Evolutionary conservation across 2,888 invertebrate species (phyloP).

Genomic region (Aphidoletes aphidimyza): DNA sequence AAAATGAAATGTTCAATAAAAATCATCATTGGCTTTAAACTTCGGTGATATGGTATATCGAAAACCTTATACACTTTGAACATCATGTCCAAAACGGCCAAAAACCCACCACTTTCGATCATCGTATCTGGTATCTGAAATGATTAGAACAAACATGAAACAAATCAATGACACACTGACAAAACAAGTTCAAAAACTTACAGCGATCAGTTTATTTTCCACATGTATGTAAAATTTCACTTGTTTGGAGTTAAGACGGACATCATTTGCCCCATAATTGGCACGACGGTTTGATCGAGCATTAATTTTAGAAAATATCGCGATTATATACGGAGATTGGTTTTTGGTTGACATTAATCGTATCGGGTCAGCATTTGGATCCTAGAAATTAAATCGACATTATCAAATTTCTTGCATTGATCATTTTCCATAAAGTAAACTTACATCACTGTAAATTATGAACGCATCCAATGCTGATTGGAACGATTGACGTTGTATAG

Average conservation of each 20-base stretch:
- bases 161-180: not conserved
- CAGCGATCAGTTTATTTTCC: not conserved
- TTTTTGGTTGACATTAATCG: not conserved
- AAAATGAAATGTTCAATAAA: too few relatives aligned
- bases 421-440: not conserved
- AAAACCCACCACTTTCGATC: not conserved
- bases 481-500: not conserved
- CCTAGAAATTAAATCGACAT: not conserved
- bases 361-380: conserved; percentile 8
- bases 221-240: conserved; percentile 13
- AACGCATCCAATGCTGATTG: not conserved
- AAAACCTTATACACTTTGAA: not conserved
- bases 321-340: not conserved
- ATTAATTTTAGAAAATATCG: not conserved
- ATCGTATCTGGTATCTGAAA: not conserved
- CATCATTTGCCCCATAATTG: too few relatives aligned
- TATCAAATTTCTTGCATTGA: not conserved
- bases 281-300: too few relatives aligned
- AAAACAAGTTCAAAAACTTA: not conserved
- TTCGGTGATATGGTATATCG: too few relatives aligned
- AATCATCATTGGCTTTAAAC: too few relatives aligned
- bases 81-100: not conserved
- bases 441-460: not conserved
- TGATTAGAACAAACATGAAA: not conserved
- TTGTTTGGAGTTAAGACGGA: not conserved